Conservation (phyloP, 2,113 vertebrate genomes). For the Herpailurus yagouaroundi region DNA sequence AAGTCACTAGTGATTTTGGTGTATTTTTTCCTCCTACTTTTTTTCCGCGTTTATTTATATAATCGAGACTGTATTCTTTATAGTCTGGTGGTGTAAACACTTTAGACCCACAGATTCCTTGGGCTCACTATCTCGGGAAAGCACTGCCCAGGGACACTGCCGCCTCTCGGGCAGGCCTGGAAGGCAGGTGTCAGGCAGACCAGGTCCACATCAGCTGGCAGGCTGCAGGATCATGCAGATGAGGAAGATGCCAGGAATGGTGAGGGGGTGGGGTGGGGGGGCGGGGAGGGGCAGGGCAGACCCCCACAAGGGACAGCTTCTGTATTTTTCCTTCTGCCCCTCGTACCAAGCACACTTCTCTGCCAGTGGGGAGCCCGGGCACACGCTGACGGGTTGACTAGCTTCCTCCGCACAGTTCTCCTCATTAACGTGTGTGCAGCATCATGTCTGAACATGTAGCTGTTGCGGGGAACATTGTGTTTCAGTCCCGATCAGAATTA, state of each 20-base stretch:
- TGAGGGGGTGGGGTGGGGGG: too few species aligned
- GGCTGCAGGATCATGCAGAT: not conserved
- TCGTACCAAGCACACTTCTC: not conserved
- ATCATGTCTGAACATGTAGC: not conserved
- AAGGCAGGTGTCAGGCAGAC: not conserved
- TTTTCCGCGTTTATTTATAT: not conserved
- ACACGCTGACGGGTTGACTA: not conserved
- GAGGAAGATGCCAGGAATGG: not conserved
- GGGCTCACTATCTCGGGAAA: not conserved
- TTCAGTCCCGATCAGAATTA: not conserved
- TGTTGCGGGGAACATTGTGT: not conserved
- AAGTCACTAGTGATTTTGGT: not conserved
- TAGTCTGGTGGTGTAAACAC: not conserved
- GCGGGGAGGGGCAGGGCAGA: too few species aligned
- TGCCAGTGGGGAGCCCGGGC: not conserved
- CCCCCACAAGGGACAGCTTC: too few species aligned
- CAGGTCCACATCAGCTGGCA: not conserved
- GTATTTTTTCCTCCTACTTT: not conserved
- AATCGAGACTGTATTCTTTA: not conserved
- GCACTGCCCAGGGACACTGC: not conserved
- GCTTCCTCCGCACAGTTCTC: not conserved
- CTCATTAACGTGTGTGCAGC: not conserved
- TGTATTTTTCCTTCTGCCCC: not conserved
- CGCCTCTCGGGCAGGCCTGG: not conserved
- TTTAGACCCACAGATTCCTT: not conserved